Conservation (phyloP, 1,140 invertebrate genomes). For the Phortica variegata region DNA sequence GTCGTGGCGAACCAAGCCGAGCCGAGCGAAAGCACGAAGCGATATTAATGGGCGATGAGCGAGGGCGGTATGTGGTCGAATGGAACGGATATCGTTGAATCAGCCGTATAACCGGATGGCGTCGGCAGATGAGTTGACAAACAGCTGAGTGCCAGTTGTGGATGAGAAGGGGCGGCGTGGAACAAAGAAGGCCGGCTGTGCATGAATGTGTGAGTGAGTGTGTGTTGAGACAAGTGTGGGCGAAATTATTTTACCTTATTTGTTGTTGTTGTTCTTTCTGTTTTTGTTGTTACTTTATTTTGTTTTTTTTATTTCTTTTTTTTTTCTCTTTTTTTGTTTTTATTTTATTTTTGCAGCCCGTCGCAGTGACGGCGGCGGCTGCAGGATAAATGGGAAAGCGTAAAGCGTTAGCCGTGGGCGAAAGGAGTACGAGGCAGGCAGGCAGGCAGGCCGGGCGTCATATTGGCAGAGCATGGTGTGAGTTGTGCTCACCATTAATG, state of each 20-base stretch:
- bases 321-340: conserved; percentile 30
- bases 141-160: conserved; percentile 52
- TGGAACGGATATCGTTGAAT: conserved; percentile 12
- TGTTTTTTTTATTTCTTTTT: conserved; percentile 28
- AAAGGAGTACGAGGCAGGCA: too few species aligned
- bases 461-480: not conserved
- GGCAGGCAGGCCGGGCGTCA: too few species aligned
- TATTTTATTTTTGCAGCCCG: not conserved
- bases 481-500: too few species aligned
- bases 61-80: not conserved
- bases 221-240: conserved; percentile 1
- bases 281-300: too few species aligned
- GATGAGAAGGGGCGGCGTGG: conserved; percentile 32
- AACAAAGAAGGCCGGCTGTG: not conserved
- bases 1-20: not conserved
- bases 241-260: conserved; percentile 34
- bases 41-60: conserved; percentile 2
- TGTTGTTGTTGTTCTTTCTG: too few species aligned
- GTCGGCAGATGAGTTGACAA: conserved; percentile 52
- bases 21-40: not conserved
- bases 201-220: conserved; percentile 2
- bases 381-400: conserved; percentile 4
- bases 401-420: not conserved
- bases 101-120: conserved; percentile 38
- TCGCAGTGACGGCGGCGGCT: conserved; percentile 13